Base-by-base conservation (phyloP, 1,140 invertebrate species). In the Campoletis sonorensis region DNA sequence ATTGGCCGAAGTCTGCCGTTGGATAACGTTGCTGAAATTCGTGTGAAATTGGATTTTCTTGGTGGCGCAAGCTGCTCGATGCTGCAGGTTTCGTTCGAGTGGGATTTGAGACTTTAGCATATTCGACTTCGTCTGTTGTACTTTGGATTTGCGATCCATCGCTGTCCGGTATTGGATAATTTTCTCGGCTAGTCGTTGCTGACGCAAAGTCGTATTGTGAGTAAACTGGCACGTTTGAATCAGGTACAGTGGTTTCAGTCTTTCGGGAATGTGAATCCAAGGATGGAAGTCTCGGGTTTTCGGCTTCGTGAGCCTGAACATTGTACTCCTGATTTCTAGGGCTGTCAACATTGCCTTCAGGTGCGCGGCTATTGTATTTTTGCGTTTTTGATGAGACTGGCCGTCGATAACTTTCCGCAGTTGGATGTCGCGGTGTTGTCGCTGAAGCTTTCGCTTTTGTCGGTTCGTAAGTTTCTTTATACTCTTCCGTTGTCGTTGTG, bases 401-500 rank as follows among this genome's bases (percentile, higher is more conserved):
- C 80, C 88, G 86, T 73, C 87, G 88, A 1, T 87, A 81, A 26
- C 84, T 83, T 16, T 86, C 81, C n/a, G 85, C 30, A 54, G 83
- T 84, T 16, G 73, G 86, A 54, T 91, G 88, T 64, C 80, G 87
- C 45, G 81, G 80, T 4, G 89, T 91, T 0, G 88, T 90, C 16
- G 86, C 89, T 0, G 87, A 77, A 23, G 84, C 82, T 81, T 86
- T 91, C 3, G 82, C 81, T 79, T 83, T 90, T 5, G 88, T 89
- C 11, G 90, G 87, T 8, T 92, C 90, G 79, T 92, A 91, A 8
- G 87, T 83, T 21, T 91, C 90, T 8, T 75, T 81, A 70, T 91
- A 91, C 37, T 87, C 85, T 40, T 90, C 88, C 5, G 90, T 91
- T 8, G 90, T 91, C 11, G 87, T 88, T 1, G 89, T 88, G 49